phyloP scores from a whole-genome alignment of 1,140 invertebrate species.

The Orussus abietinus region DNA sequence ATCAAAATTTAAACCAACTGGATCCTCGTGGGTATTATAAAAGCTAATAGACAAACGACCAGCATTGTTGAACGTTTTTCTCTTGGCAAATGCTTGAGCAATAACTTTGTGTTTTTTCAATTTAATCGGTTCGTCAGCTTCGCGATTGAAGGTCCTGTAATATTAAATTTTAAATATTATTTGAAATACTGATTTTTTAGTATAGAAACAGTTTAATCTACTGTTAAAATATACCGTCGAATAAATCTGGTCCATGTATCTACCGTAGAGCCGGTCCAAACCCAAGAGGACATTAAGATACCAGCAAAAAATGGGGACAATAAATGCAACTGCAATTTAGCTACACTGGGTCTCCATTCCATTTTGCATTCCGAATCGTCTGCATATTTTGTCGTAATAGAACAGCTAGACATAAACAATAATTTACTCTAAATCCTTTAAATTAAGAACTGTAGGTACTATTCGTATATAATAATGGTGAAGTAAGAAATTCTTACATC shows the following conservation, averaged over 20 bases:
- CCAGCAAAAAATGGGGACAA: constrained; percentile 78
- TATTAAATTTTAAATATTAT: constrained; percentile 4
- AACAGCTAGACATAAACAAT: constrained; percentile 53
- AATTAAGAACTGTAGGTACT: neutral
- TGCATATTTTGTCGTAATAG: constrained; percentile 55
- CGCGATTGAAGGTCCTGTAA: constrained; percentile 54
- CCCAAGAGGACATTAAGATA: constrained; percentile 88
- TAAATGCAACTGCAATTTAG: constrained; percentile 76
- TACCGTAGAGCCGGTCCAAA: constrained; percentile 80
- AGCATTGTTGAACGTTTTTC: constrained; percentile 77
- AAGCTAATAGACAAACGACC: constrained; percentile 84
- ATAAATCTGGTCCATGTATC: constrained; percentile 81
- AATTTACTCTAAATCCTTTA: neutral
- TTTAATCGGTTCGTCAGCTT: constrained; percentile 67
- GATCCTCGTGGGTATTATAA: constrained; percentile 81
- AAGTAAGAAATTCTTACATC: constrained; percentile 81
- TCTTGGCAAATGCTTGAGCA: constrained; percentile 81
- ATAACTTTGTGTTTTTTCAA: constrained; percentile 88
- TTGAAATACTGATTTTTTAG: constrained; percentile 12
- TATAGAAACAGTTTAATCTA: constrained; percentile 3
- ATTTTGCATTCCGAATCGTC: constrained; percentile 59
- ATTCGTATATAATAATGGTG: too few species aligned
- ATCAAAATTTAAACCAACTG: constrained; percentile 83
- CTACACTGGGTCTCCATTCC: constrained; percentile 71
- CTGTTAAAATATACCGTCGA: constrained; percentile 60